phyloP scores from a whole-genome alignment of 2,113 vertebrate genomes.

The Chiloscyllium plagiosum region DNA sequence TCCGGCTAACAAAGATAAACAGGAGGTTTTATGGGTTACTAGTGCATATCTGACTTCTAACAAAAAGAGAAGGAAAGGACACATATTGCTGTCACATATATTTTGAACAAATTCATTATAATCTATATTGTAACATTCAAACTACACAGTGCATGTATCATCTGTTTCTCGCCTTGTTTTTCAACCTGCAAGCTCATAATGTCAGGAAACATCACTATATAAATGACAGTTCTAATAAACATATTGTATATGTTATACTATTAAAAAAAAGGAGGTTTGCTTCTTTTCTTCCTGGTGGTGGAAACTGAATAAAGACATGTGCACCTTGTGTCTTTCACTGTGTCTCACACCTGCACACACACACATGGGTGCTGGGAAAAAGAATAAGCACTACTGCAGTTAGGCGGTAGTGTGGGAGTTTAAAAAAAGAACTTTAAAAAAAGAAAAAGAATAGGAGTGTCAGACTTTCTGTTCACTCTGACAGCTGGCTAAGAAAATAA shows the following conservation, averaged over 20 bases:
- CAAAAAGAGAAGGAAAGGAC: background rate
- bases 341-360: no score
- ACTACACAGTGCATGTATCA: constrained; percentile 1
- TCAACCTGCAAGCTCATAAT: background rate
- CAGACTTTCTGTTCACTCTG: no score
- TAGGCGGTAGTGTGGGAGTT: no score
- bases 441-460: no score
- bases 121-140: constrained; percentile 10
- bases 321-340: no score
- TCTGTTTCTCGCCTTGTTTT: constrained; percentile 21
- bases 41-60: constrained; percentile 12
- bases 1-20: no score
- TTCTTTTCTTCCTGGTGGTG: no score
- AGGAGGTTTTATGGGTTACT: background rate
- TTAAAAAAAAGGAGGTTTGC: background rate
- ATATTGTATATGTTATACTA: constrained; percentile 10
- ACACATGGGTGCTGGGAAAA: no score
- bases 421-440: no score
- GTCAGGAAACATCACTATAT: constrained; percentile 5
- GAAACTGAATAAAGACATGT: no score
- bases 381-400: no score
- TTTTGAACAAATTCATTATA: background rate
- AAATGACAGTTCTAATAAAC: constrained; percentile 27
- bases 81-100: background rate
- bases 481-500: no score